Evolutionary conservation across 1,140 invertebrate genomes (phyloP), one percentile per base, ranked within the genome.

Genomic region (Cyclargus thomasi): DNA sequence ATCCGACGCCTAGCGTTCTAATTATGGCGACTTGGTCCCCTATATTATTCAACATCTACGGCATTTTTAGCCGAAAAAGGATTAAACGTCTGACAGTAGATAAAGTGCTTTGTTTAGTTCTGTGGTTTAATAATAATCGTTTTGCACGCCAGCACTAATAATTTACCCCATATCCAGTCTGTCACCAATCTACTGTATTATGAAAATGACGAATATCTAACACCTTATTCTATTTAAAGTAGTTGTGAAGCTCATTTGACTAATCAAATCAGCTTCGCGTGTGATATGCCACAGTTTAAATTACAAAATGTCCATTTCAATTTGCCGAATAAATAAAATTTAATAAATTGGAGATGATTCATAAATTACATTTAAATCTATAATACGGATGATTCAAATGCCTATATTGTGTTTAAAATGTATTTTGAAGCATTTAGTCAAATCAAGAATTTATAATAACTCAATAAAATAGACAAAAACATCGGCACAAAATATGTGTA

Each of bases 201-300:
- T 85, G 85, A 82, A 84, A 84, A 86, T 86, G 85, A 78, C 70
- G 64, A 66, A 57, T 55, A 66, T 21, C 53, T 66, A 55, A 66
- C 11, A 66, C 63, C 18, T 22, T 66, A 66, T 65, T 21, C 23
- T 53, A 65, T 23, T 55, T 57, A 23, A 55, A 66, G 17, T 18
- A 66, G 35, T n/a, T 59, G 21, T 65, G 68, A 81, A 82, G 76
- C 69, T 69, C 70, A 70, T 74, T 80, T 75, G 74, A 82, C 74
- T 71, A 77, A 74, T 70, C 70, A 70, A 73, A 70, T 70, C 70
- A 75, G 70, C 70, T 70, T 71, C 67, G 22, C 67, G 39, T 72
- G 79, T 88, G 86, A 88, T 88, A 88, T 88, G 86, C 86, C 84
- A 86, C 72, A 71, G 72, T 67, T 65, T 47, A 47, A 14, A 47